Evolutionary conservation across 23 tunicate genomes (phyloP).

Genomic region (Trididemnum nubilum): DNA sequence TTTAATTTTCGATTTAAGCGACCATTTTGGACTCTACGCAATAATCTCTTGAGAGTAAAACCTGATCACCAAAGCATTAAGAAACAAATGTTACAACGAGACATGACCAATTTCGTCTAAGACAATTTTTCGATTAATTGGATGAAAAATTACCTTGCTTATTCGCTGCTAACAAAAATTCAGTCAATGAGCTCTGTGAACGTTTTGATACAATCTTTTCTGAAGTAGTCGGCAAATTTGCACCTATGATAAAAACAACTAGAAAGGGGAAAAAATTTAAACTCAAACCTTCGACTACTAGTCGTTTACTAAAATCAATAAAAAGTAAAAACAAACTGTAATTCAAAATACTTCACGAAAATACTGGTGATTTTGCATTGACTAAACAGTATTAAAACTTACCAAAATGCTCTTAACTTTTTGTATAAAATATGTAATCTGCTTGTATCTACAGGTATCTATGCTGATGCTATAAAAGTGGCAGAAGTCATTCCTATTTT

Average conservation of each 20-base stretch:
- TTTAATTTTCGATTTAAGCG: background rate
- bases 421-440: too few species aligned
- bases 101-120: background rate
- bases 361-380: background rate
- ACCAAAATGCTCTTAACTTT: background rate
- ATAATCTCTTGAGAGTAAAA: background rate
- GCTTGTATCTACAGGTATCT: too few species aligned
- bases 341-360: background rate
- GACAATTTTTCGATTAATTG: background rate
- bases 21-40: background rate
- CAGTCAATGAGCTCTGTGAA: background rate
- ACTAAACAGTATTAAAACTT: background rate
- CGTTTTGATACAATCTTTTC: background rate
- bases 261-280: background rate
- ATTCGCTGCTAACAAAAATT: background rate
- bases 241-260: background rate
- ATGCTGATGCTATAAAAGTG: too few species aligned
- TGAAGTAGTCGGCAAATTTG: background rate
- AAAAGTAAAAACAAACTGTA: background rate
- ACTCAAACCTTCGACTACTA: background rate
- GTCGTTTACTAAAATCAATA: background rate
- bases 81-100: background rate
- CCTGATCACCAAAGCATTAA: background rate
- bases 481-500: too few species aligned
- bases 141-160: background rate